Conservation (phyloP, 2,888 invertebrate genomes). For the Calameuta idolon region DNA sequence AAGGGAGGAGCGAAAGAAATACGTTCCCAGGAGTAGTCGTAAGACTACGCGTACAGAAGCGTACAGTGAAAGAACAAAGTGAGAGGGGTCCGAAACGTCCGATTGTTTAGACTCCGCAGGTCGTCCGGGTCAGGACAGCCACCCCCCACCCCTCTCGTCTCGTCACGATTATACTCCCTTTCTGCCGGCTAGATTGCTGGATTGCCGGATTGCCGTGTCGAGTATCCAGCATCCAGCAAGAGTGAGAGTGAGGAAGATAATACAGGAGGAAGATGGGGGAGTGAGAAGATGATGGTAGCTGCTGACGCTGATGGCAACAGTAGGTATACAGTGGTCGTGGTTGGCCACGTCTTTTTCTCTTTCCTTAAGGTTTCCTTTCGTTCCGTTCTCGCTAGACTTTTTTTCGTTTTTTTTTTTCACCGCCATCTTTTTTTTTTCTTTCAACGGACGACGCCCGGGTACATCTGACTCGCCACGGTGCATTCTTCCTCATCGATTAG, state of each 20-base stretch:
- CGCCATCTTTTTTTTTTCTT: neutral
- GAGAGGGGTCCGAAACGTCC: slow-evolving; percentile 7
- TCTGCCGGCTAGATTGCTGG: slow-evolving; percentile 7
- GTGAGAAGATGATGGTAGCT: slow-evolving; percentile 18
- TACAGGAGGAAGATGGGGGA: neutral
- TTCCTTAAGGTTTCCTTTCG: neutral
- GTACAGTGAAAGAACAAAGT: slow-evolving; percentile 10
- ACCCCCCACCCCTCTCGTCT: neutral
- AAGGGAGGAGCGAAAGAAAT: neutral
- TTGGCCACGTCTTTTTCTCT: neutral
- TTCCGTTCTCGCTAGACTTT: neutral
- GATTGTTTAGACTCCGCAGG: neutral
- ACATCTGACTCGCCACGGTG: neutral
- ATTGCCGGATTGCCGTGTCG: neutral
- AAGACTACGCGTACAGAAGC: neutral
- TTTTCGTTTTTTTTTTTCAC: neutral
- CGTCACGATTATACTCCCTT: slow-evolving; percentile 46
- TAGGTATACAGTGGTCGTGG: neutral
- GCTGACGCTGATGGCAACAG: neutral
- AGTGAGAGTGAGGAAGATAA: neutral
- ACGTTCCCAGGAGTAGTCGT: neutral
- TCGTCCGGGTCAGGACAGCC: neutral
- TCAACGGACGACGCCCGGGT: neutral
- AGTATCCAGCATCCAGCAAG: neutral
- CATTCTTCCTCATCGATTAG: neutral